Evolutionary conservation across 2,888 invertebrate genomes (phyloP).

Genomic region (Alentia gelatinosa): DNA sequence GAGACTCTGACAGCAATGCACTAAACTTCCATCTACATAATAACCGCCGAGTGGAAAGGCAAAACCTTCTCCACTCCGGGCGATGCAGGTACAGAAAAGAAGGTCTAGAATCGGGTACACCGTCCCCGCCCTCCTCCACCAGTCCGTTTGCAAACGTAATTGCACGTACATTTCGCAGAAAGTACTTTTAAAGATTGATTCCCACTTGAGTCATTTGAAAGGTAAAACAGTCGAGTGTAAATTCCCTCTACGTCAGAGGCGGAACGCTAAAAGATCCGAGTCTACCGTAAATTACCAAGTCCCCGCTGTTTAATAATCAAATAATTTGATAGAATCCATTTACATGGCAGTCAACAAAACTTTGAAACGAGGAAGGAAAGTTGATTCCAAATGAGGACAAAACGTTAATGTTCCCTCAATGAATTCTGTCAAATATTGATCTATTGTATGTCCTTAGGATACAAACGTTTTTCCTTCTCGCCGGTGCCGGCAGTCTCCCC

Average conservation of each 20-base stretch:
- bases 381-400: constrained; percentile 43
- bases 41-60: neutral
- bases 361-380: neutral
- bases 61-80: neutral
- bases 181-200: constrained; percentile 44
- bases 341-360: constrained; percentile 38
- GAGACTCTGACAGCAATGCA: neutral
- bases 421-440: constrained; percentile 45
- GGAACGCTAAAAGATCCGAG: neutral
- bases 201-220: constrained; percentile 18
- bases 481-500: neutral
- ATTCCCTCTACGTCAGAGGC: neutral
- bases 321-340: constrained; percentile 47
- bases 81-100: neutral
- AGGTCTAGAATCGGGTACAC: neutral
- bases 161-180: constrained; percentile 31
- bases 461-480: neutral
- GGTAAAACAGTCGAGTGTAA: constrained; percentile 14
- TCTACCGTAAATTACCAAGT: constrained; percentile 19
- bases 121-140: neutral
- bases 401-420: constrained; percentile 39
- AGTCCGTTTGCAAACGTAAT: neutral
- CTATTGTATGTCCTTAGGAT: constrained; percentile 40
- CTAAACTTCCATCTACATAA: constrained; percentile 18
- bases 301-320: constrained; percentile 13